Percentiles rank a stretch among this genome's conserved stretches.
phyloP scores from a whole-genome alignment of 2,113 vertebrate genomes.

The Gavialis gangeticus region DNA sequence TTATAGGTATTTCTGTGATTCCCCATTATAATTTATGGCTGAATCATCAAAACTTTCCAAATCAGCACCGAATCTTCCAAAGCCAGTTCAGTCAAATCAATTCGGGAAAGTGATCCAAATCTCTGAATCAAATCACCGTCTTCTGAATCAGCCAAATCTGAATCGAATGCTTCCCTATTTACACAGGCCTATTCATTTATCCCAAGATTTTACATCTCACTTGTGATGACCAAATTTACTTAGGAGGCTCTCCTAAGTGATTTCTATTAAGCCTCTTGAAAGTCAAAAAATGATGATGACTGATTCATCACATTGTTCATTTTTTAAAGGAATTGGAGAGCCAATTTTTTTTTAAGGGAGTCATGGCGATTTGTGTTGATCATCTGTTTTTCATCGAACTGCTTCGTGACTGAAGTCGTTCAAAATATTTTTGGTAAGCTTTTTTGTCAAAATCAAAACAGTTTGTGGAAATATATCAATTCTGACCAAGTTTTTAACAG shows the following conservation, averaged over 20 bases:
- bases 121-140: too few species aligned
- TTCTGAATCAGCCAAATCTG: too few species aligned
- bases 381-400: neutral
- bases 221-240: neutral
- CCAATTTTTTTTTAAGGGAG: neutral
- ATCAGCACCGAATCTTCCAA: too few species aligned
- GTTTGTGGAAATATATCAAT: neutral
- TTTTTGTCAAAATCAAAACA: neutral
- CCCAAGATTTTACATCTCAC: fast-evolving
- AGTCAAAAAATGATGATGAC: fast-evolving
- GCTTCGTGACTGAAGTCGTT: neutral
- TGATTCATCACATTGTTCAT: neutral
- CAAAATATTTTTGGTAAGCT: neutral
- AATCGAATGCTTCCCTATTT: too few species aligned
- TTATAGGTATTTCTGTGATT: too few species aligned
- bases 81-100: too few species aligned
- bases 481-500: neutral
- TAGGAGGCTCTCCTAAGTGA: fast-evolving
- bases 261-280: neutral
- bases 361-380: neutral
- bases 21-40: too few species aligned
- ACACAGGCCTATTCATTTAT: neutral
- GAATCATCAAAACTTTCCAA: too few species aligned
- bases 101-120: too few species aligned
- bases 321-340: neutral